phyloP scores from a whole-genome alignment of 2,888 invertebrate genomes.

The Alviniconcha strummeri region DNA sequence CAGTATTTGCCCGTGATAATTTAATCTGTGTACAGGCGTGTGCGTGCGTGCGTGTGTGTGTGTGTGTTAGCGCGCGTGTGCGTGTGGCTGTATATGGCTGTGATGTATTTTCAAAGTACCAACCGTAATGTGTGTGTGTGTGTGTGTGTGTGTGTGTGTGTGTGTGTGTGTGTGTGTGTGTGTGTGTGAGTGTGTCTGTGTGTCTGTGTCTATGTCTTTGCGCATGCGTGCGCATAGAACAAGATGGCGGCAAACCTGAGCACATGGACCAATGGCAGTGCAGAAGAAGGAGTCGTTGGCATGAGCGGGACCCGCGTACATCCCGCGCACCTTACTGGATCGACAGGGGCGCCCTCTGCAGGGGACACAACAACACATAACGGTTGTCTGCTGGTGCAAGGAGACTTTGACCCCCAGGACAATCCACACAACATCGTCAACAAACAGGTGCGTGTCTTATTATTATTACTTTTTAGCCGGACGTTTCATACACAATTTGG shows the following conservation, averaged over 20 bases:
- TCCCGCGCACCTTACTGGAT: too few relatives aligned
- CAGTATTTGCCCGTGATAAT: not conserved
- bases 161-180: constrained; percentile 11
- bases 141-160: constrained; percentile 9
- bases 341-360: too few relatives aligned
- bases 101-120: not conserved
- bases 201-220: not conserved
- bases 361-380: not conserved
- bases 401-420: not conserved
- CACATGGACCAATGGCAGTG: not conserved
- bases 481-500: not conserved
- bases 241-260: not conserved
- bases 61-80: not conserved
- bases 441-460: constrained; percentile 1
- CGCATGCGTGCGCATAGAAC: not conserved
- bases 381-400: constrained; percentile 8
- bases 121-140: not conserved
- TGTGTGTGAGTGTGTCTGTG: not conserved
- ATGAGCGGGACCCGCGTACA: too few relatives aligned
- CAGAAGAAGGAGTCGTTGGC: not conserved
- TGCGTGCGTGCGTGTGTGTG: not conserved
- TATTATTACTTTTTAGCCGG: too few relatives aligned
- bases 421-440: not conserved
- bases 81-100: not conserved
- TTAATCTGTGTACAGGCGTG: not conserved